A percentile compares a stretch with the other conserved stretches of the same genome.
These are phyloP conservation scores for Enteromius treurensis DNA, from an alignment of 2,797 vertebrate species.

Conservation along the genomic window DNA sequence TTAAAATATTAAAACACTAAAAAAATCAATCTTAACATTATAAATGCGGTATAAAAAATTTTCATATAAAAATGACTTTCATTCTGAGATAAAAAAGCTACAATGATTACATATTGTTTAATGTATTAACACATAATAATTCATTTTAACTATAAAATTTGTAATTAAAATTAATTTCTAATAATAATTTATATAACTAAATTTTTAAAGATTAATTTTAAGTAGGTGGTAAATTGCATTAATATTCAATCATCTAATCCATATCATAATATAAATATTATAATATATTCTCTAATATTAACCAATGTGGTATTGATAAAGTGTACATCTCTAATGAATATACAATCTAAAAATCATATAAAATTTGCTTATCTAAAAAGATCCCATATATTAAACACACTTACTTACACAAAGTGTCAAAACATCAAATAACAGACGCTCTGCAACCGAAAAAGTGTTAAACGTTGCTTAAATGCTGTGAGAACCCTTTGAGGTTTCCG, in stretches of 20 bases:
- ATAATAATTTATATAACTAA: not conserved
- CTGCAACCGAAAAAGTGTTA: constrained; percentile 22
- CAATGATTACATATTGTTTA: not conserved
- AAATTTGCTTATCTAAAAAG: not conserved
- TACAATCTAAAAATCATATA: not conserved
- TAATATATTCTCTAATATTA: not conserved
- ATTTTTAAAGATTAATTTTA: not conserved
- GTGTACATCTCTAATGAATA: not conserved
- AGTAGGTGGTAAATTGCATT: not conserved
- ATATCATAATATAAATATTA: constrained; percentile 3
- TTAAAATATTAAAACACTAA: not conserved
- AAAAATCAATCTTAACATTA: not conserved
- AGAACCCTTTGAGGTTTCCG: constrained; percentile 55
- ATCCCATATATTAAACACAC: too few species aligned
- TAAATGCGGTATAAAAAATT: not conserved
- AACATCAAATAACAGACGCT: not conserved
- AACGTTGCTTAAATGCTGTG: constrained; percentile 50
- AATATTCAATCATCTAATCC: not conserved
- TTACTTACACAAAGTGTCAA: not conserved
- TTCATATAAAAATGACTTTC: not conserved
- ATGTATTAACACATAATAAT: not conserved
- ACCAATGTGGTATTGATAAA: not conserved
- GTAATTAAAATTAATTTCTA: not conserved
- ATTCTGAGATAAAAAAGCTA: not conserved
- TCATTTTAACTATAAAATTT: not conserved